Evolutionary conservation across 2,113 vertebrate species (phyloP).

Genomic region (Bagarius yarrelli): DNA sequence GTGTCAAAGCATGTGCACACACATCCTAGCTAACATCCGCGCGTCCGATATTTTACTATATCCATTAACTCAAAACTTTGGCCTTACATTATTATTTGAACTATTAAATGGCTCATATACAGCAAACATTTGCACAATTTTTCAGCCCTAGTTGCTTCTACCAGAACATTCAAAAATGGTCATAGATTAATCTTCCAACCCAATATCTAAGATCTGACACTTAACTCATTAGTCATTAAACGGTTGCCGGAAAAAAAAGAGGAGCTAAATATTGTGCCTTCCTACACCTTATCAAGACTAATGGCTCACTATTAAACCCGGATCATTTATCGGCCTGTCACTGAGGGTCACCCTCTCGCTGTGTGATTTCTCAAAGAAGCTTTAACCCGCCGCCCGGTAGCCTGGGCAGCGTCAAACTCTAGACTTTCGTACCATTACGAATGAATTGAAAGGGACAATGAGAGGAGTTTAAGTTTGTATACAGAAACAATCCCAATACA

Average conservation of each 20-base stretch:
- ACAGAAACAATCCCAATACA: slow-evolving; percentile 10
- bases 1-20: rapidly evolving
- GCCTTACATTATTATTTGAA: too few relatives aligned
- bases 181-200: background rate
- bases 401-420: too few relatives aligned
- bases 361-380: background rate
- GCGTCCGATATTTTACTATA: too few relatives aligned
- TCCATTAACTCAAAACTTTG: too few relatives aligned
- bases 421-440: background rate
- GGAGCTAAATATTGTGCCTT: background rate
- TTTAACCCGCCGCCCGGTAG: background rate
- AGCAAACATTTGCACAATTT: too few relatives aligned
- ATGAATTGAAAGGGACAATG: background rate
- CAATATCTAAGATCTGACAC: background rate
- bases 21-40: too few relatives aligned
- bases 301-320: slow-evolving; percentile 15
- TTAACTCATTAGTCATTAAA: background rate
- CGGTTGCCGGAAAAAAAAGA: background rate
- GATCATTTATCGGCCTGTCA: slow-evolving; percentile 30
- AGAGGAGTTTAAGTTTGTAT: background rate
- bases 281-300: slow-evolving; percentile 9
- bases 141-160: background rate
- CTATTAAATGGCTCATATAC: too few relatives aligned
- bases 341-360: slow-evolving; percentile 13
- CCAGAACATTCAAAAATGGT: background rate